Base-by-base conservation (phyloP, 2,888 invertebrate genomes). In the Cryptocephalus primarius region DNA sequence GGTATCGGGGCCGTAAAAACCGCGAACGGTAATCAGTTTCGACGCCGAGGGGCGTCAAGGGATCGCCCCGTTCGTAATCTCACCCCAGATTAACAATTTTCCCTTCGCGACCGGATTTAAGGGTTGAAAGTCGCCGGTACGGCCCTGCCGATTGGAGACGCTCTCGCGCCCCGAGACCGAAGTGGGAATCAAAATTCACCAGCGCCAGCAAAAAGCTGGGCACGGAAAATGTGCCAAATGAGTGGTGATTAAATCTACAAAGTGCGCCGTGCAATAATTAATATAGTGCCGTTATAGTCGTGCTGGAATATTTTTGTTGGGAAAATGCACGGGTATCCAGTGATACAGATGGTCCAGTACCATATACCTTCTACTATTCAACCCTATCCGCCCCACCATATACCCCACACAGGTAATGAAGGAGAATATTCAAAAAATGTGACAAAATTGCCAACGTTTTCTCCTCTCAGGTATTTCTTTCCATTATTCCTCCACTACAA, bases 301-400 rank as follows among this genome's bases (percentile, higher is more conserved):
- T 48, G 41, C 10, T 31, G 33, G 33, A 42, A 32, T 39, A 40
- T 33, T 13, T 42, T 39, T 40, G 42, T 22, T 32, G 9, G 9
- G 31, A 57, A 61, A 57, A 79, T 79, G 79, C 78, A 79, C 59
- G 78, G 78, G 47, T 78, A 77, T 70, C 79, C 79, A 45, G 78
- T 79, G 51, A 80, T 80, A 79, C 80, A 80, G 73, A 76, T 80
- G 53, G 72, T 80, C 47, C 79, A 80, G 58, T 80, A 80, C 63
- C 77, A 79, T 65, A 76, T 79, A 58, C 76, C 77, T 57, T 72
- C 72, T 70, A 34, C 65, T 9, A 56, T 67, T 49, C 66, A 63
- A 54, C 64, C 67, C 31, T 60, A 66, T 48, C 65, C 68, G 22
- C 67, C 68, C 12, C 67, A 65, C 54, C 60, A 63, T 46, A 51